Evolutionary conservation across 2,113 vertebrate genomes (phyloP).

Genomic region (Myanophis thanlyinensis): DNA sequence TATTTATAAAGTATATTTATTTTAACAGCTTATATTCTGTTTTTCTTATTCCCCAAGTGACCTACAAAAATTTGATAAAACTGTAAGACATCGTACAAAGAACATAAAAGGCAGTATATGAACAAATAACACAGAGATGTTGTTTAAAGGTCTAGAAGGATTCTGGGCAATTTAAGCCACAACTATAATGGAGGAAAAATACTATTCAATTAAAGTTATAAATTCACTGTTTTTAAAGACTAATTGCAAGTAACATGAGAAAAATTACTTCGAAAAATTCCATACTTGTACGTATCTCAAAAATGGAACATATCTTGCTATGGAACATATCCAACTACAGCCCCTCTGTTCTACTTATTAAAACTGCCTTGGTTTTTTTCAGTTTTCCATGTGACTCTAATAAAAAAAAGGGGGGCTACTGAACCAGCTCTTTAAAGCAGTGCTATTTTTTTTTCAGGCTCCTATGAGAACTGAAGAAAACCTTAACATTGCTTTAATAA

Average conservation of each 20-base stretch:
- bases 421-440: not conserved
- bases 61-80: not conserved
- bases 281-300: not conserved
- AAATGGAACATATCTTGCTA: not conserved
- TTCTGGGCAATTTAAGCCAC: not conserved
- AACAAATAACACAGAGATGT: not conserved
- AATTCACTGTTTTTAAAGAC: not conserved
- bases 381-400: not conserved
- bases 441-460: not conserved
- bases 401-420: not conserved
- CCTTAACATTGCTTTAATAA: not conserved
- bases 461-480: not conserved
- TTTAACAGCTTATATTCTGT: not conserved
- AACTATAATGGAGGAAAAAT: not conserved
- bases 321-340: not conserved
- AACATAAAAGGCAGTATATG: not conserved
- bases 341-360: not conserved
- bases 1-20: not conserved
- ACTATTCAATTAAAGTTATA: not conserved
- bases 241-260: not conserved
- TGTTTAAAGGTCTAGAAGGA: not conserved
- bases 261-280: not conserved
- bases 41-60: not conserved
- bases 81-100: not conserved
- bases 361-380: not conserved